Percentiles rank a stretch among this genome's conserved stretches.
Evolutionary conservation across 2,888 invertebrate genomes (phyloP).

Genomic region (Apamea crenata): DNA sequence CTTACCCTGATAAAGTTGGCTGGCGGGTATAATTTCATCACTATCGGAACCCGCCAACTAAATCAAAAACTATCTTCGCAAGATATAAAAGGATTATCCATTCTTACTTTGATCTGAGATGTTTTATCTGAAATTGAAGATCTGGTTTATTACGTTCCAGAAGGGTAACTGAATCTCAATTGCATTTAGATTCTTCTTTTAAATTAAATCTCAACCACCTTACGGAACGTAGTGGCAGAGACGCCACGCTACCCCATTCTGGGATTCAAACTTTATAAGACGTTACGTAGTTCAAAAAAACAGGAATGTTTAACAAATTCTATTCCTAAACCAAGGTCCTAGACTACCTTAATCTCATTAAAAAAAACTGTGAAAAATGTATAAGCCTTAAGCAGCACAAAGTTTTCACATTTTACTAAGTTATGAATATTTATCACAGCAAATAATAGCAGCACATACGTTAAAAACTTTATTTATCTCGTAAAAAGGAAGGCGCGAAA

Average conservation of each 20-base stretch:
- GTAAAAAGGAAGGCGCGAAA: slow-evolving; percentile 54
- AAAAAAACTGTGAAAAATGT: slow-evolving; percentile 27
- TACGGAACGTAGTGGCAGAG: neutral
- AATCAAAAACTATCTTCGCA: slow-evolving; percentile 60
- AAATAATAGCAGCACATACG: slow-evolving; percentile 49
- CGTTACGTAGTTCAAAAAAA: neutral
- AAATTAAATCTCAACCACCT: slow-evolving; percentile 9
- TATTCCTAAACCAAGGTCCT: neutral
- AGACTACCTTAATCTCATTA: neutral
- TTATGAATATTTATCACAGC: slow-evolving; percentile 56
- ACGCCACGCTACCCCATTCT: neutral
- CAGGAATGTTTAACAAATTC: neutral
- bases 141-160: slow-evolving; percentile 44
- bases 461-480: slow-evolving; percentile 56
- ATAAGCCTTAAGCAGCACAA: slow-evolving; percentile 24
- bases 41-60: slow-evolving; percentile 48
- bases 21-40: slow-evolving; percentile 57
- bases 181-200: slow-evolving; percentile 30
- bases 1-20: slow-evolving; percentile 50
- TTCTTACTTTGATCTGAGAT: slow-evolving; percentile 30
- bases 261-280: neutral
- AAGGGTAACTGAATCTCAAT: slow-evolving; percentile 32
- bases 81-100: slow-evolving; percentile 53
- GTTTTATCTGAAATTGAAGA: slow-evolving; percentile 57
- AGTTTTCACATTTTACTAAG: slow-evolving; percentile 52